Evolutionary conservation across 2,113 vertebrate species (phyloP).

Genomic region (Peromyscus polionotus): DNA sequence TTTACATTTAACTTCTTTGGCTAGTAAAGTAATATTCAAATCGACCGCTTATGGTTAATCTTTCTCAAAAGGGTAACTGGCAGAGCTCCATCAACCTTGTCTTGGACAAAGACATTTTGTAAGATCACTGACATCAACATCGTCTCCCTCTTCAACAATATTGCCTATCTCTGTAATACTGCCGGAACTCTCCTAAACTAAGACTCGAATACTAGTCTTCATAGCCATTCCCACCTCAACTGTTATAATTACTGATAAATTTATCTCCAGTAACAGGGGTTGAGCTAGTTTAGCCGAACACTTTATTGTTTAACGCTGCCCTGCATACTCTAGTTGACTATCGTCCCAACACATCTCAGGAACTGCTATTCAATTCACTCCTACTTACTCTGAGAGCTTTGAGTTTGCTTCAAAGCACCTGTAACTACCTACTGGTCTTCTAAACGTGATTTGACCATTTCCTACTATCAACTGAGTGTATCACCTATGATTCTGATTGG

Average conservation of each 20-base stretch:
- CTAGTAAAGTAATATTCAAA: slow-evolving; percentile 28
- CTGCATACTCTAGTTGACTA: neutral
- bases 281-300: neutral
- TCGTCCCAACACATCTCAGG: neutral
- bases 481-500: neutral
- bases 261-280: neutral
- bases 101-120: slow-evolving; percentile 33
- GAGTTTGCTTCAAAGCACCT: neutral
- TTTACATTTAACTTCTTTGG: neutral
- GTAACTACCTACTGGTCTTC: neutral
- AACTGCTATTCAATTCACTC: neutral
- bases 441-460: neutral
- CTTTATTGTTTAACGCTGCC: neutral
- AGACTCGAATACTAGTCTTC: slow-evolving; percentile 6
- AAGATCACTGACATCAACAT: slow-evolving; percentile 12
- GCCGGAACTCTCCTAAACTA: slow-evolving; percentile 16
- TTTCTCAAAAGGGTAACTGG: neutral
- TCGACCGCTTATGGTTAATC: neutral
- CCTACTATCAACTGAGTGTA: neutral
- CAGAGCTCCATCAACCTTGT: neutral
- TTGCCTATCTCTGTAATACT: neutral
- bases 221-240: slow-evolving; percentile 13
- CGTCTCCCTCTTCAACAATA: slow-evolving; percentile 15
- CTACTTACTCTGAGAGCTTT: neutral
- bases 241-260: slow-evolving; percentile 48